Percentiles rank a stretch among this genome's conserved stretches.
Evolutionary conservation across 1,140 invertebrate genomes (phyloP).

Genomic region (Neocloeon triangulifer): DNA sequence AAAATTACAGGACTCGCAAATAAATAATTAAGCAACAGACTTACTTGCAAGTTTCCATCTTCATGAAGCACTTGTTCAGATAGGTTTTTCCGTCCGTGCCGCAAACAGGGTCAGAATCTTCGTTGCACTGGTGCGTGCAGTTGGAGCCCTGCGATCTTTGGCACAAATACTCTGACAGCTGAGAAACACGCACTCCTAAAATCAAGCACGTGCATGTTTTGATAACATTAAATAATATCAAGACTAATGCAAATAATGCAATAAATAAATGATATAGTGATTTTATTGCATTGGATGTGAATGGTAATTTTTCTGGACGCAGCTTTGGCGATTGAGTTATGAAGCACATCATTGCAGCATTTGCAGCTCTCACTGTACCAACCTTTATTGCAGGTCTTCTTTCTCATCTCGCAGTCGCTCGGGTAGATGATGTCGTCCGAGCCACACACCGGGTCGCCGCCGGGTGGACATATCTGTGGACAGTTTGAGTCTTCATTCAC

Average conservation of each 20-base stretch:
- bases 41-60: conserved; percentile 61
- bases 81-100: conserved; percentile 77
- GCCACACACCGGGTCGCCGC: conserved; percentile 62
- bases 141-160: conserved; percentile 45
- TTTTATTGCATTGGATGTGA: too few relatives aligned
- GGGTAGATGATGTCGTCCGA: conserved; percentile 69
- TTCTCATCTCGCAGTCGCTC: conserved; percentile 75
- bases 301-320: too few relatives aligned
- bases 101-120: conserved; percentile 69
- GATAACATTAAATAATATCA: too few relatives aligned
- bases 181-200: conserved; percentile 32
- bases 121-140: conserved; percentile 50
- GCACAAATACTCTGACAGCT: conserved; percentile 34
- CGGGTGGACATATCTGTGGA: conserved; percentile 23
- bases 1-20: too few relatives aligned
- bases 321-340: too few relatives aligned
- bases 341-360: too few relatives aligned
- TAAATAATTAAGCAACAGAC: too few relatives aligned
- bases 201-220: too few relatives aligned
- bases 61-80: conserved; percentile 71
- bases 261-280: too few relatives aligned
- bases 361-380: too few relatives aligned
- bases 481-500: conserved; percentile 8
- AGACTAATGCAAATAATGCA: too few relatives aligned
- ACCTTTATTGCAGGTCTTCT: conserved; percentile 78